Base-by-base conservation (phyloP, 1,140 invertebrate genomes). In the Conus betulinus region DNA sequence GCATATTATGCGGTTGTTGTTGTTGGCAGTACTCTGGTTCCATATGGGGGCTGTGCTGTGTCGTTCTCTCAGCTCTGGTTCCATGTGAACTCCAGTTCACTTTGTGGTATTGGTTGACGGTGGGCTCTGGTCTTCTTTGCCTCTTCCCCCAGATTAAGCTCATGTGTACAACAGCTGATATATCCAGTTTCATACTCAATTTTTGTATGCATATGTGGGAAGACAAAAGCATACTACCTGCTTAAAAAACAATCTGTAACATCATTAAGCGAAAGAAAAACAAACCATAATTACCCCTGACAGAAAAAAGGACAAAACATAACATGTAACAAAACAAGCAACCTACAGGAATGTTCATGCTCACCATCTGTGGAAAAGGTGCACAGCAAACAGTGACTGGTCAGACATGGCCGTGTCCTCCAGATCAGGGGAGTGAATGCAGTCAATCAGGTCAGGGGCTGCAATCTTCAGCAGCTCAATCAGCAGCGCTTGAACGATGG, bases 281-380 rank as follows among this genome's bases (percentile, higher is more conserved):
- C 17, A 20, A 15, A 82, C 17, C 20, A 87, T 52, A 4, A 87
- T 87, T 52, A 79, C 25, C n/a, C n/a, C 13, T 53, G 17, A 87
- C 55, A 82, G n/a, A n/a, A 20, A 15, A 17, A 76, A 23, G 39
- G 39, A 87, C 17, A 79, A 27, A 76, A 79, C 27, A 1, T 63
- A 71, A 39, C n/a, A 25, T 3, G 53, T n/a, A 52, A 10, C n/a
- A 0, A 81, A n/a, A 2, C 15, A 8, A 23, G 39, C 63, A 74
- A n/a, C n/a, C 13, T 7, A 27, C 25, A 67, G 15, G 0, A 23
- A 6, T 25, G 52, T 10, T 25, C 23, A 51, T 83, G 15, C 88
- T 84, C 87, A 93, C 93, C 92, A 93, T 91, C 93, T 90, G 84
- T 93, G 92, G 84, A 91, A 93, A 3, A 93, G 90, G 76, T 93